Conservation (phyloP, 2,113 vertebrate genomes). For the Polyodon spathula region DNA sequence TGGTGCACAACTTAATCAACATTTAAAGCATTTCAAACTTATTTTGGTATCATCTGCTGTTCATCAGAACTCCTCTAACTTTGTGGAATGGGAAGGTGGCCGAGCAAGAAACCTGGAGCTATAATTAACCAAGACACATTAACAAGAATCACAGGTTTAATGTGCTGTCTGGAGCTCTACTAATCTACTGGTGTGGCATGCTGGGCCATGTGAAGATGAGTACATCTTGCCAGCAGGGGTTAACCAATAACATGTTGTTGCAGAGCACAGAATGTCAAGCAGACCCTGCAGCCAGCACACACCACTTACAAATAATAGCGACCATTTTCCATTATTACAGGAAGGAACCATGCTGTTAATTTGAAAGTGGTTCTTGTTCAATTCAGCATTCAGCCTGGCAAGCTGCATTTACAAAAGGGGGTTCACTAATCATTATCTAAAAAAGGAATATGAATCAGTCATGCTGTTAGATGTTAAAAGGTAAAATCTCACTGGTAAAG, state of each 20-base stretch:
- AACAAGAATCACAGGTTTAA: too few species aligned
- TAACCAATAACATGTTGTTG: conserved; percentile 40
- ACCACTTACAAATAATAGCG: conserved; percentile 37
- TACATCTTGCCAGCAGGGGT: neutral
- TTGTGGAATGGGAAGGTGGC: too few species aligned
- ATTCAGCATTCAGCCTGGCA: conserved; percentile 28
- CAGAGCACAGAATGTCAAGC: conserved; percentile 3
- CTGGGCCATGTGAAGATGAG: neutral
- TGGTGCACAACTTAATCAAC: too few species aligned
- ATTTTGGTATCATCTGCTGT: too few species aligned
- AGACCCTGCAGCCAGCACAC: conserved; percentile 22
- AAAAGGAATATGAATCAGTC: conserved; percentile 21
- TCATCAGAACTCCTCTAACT: too few species aligned
- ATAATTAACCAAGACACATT: too few species aligned
- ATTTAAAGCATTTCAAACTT: too few species aligned
- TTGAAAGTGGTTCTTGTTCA: conserved; percentile 35
- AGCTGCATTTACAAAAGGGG: conserved; percentile 34
- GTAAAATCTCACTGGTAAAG: conserved; percentile 24
- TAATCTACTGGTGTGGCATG: too few species aligned
- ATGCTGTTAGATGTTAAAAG: conserved; percentile 37
- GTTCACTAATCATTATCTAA: conserved; percentile 45
- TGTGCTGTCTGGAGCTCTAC: too few species aligned
- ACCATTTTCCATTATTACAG: conserved; percentile 39
- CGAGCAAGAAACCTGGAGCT: too few species aligned
- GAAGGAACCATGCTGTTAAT: conserved; percentile 37